Base-by-base conservation (phyloP, 2,888 invertebrate genomes). In the Malthinus flaveolus region DNA sequence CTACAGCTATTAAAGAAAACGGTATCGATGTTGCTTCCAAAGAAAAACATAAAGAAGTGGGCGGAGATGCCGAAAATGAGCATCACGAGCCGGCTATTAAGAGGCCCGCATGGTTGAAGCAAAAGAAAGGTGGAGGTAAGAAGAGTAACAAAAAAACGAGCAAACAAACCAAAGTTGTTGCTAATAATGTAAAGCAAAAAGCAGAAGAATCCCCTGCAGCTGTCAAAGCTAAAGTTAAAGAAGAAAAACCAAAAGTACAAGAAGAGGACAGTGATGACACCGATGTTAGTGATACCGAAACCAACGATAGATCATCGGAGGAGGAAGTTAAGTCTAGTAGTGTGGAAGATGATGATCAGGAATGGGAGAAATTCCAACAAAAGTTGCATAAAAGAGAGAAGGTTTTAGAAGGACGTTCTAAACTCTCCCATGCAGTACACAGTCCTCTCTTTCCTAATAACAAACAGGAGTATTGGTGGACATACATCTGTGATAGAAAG, bases 401-500 rank as follows among this genome's bases (percentile, higher is more conserved):
- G 66, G 84, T 85, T 10, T 81, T 97, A 36, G 97, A 97, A 78
- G 94, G 96, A 5, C 91, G 94, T 73, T 95, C 95, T 45, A 95
- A 95, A 80, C 85, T 90, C 68, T 97, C 97, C 9, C 97, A 97
- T 77, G 84, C 90, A n/a, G 98, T 99, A 23, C 99, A 99, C 78
- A 93, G 95, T 80, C 99, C 99, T 0, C 89, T 89, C 78, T 99
- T 91, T 79, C 96, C 99, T 3, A 90, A 90, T 80, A 91, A 91
- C 66, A 96, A 99, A 77, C 97, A 97, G 77, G 99, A 99, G 80
- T 97, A 92, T 81, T 99, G 99, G 98, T 99, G 98, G 97, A 90
- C 97, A 65, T 99, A 98, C 79, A 91, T 99, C 69, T 93, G 93
- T 80, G 98, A 99, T 81, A 88, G 94, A 71, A 97, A 95, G 80